Percentiles rank a stretch among this genome's conserved stretches.
phyloP scores from a whole-genome alignment of 2,113 vertebrate genomes.

The Pipa parva region DNA sequence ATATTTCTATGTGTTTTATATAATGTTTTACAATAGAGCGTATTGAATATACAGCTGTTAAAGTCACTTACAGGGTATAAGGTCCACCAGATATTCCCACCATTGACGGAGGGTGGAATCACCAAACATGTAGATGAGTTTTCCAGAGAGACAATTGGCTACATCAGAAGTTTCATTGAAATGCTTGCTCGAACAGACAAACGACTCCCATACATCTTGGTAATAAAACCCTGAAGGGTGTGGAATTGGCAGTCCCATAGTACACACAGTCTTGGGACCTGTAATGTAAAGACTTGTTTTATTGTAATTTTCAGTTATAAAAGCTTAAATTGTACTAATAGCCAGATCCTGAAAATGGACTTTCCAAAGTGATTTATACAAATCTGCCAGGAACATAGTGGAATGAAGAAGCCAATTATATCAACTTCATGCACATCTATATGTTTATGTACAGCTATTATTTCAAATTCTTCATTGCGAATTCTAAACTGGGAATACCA shows the following conservation, averaged over 20 bases:
- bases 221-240: conserved; percentile 9
- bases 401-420: background rate
- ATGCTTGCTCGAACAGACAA: conserved; percentile 9
- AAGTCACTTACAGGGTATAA: conserved; percentile 5
- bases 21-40: too few species aligned
- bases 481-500: too few species aligned
- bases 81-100: conserved; percentile 1
- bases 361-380: too few species aligned
- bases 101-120: conserved; percentile 7
- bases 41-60: too few species aligned
- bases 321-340: background rate
- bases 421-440: background rate
- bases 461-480: too few species aligned
- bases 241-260: background rate
- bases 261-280: background rate
- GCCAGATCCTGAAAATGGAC: too few species aligned
- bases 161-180: background rate
- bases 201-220: conserved; percentile 9
- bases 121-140: conserved; percentile 14
- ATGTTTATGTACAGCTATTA: background rate
- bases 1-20: too few species aligned
- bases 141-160: conserved; percentile 9
- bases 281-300: background rate
- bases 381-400: background rate
- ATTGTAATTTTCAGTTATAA: background rate